A percentile compares a stretch with the other conserved stretches of the same genome.
These are phyloP conservation scores for Serinus canaria DNA, from an alignment of 2,113 vertebrate species.

Conservation along the genomic window DNA sequence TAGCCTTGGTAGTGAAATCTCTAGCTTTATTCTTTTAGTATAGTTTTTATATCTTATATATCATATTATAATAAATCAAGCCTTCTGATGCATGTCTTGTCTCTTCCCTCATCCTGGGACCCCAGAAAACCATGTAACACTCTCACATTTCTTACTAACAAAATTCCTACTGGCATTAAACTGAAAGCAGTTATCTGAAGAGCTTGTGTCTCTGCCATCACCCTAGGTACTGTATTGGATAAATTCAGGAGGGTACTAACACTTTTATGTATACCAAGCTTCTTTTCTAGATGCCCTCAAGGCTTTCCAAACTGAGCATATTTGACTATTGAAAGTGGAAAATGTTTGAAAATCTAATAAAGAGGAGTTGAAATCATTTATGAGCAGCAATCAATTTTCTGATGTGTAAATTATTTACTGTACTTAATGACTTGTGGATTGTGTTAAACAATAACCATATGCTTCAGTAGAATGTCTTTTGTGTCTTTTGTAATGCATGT, in stretches of 20 bases:
- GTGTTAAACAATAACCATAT: conserved; percentile 1
- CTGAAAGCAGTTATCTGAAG: background rate
- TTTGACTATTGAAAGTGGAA: background rate
- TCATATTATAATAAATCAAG: too few relatives aligned
- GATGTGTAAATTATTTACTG: conserved; percentile 31
- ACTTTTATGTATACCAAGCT: background rate
- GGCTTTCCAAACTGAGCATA: background rate
- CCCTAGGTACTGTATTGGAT: background rate
- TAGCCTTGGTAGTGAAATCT: too few relatives aligned
- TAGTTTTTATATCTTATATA: too few relatives aligned
- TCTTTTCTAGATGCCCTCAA: background rate
- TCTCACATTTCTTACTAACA: background rate
- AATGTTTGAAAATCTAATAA: background rate
- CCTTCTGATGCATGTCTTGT: too few relatives aligned
- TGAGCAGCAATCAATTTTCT: background rate
- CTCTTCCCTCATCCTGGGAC: too few relatives aligned
- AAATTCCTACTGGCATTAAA: conserved; percentile 23
- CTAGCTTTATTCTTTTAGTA: too few relatives aligned
- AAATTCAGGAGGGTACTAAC: background rate
- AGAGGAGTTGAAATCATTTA: background rate
- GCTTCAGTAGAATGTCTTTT: background rate
- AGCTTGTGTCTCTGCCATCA: background rate
- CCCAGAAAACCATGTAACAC: too few relatives aligned
- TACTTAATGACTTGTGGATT: conserved; percentile 16
- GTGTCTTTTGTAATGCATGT: background rate